Evolutionary conservation across 2,113 vertebrate genomes (phyloP).

Genomic region (Microtus ochrogaster): DNA sequence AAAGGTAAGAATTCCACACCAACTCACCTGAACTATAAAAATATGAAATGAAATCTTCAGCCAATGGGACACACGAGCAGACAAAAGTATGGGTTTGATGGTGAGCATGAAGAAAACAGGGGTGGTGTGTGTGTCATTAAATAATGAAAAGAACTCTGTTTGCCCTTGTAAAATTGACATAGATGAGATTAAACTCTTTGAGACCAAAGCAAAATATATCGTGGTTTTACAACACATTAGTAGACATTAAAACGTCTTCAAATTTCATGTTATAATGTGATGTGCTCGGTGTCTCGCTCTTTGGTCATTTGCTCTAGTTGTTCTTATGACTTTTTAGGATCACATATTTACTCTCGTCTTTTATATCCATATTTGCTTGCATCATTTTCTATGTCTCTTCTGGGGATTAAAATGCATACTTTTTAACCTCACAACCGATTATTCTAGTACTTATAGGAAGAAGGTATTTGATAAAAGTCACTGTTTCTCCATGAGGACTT

Average conservation of each 20-base stretch:
- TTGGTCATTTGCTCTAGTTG: background rate
- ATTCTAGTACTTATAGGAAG: background rate
- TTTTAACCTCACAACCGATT: background rate
- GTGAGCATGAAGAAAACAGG: background rate
- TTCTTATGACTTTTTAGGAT: background rate
- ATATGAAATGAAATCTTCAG: background rate
- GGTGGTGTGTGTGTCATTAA: background rate
- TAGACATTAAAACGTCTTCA: background rate
- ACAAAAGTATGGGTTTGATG: background rate
- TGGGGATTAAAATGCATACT: background rate
- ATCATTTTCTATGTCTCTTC: background rate
- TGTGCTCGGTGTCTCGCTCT: background rate
- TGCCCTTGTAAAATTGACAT: background rate
- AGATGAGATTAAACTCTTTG: background rate
- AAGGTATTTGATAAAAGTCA: background rate
- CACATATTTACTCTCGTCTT: background rate
- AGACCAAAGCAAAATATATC: background rate
- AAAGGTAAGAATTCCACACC: background rate
- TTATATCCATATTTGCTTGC: background rate
- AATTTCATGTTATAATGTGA: background rate
- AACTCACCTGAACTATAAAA: background rate
- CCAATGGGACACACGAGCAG: background rate
- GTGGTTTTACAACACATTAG: background rate
- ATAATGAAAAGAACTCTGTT: background rate
- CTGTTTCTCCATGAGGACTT: background rate